Base-by-base conservation (phyloP, 2,113 vertebrate species). In the Siniperca knerii region DNA sequence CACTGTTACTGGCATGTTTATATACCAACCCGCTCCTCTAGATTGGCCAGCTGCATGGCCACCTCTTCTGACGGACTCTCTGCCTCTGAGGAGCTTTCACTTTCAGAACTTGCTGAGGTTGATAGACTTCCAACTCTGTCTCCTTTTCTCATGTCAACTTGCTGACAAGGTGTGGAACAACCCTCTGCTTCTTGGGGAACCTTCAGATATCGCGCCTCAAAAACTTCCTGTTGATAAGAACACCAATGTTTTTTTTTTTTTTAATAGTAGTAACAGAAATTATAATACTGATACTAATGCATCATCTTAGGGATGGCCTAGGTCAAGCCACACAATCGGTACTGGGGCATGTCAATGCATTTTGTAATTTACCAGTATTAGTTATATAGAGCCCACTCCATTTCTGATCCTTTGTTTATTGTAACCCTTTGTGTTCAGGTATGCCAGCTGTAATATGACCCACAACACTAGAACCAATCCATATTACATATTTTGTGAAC, bases 161-260 rank as follows among this genome's bases (percentile, higher is more conserved):
- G 33, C 21, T 64, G 66, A 77, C 23, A 33, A 86, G 90, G 61
- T 61, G 52, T 1, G 67, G 50, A 18, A 29, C 29, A 58, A 21
- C 11, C 57, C 67, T 89, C 67, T 46, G 94, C 90, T 60, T 97
- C 96, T n/a, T 96, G 95, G 6, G 96, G 94, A 85, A 98, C 94
- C 91, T 96, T 97, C 50, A 96, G 93, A 95, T 96, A 98, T 68
- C 93, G 94, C 11, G 88, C 94, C 95, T 99, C 98, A 91, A 99
- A 99, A 81, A 98, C 96, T 44, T 98, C 97, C 98, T 99, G 85
- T 80, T 75, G 18, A 84, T 23, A 40, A 23, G 60, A 46, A 62
- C 21, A 61, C 0, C 61, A 6, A 74, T 8, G 11, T n/a, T n/a
- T n/a, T n/a, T n/a, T 25, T 57, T 25, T 25, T 13, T 6, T 42